Base-by-base conservation (phyloP, 37 sponge, comb jelly and placozoan species). In the Ephydatia muelleri region DNA sequence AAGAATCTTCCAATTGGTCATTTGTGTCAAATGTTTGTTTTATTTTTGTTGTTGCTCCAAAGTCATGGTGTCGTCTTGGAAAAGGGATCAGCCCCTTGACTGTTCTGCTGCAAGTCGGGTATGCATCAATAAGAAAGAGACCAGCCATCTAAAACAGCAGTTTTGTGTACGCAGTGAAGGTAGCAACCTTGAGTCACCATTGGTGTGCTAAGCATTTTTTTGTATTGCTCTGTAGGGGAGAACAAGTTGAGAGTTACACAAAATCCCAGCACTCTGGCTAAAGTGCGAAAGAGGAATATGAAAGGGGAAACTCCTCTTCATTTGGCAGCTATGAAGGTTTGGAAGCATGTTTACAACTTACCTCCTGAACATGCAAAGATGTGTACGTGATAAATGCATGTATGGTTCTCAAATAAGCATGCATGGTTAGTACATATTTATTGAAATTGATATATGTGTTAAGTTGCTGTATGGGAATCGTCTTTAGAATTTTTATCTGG, bases 271-370 rank as follows among this genome's bases (percentile, higher is more conserved):
- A 14, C 36, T 30, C 36, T 80, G 81, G 67, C 33, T 23, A 75
- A 67, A 26, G 3, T 40, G 34, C 2, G 83, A 65, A 86, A 80
- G 49, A 64, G 87, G 38, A 90, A 90, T 74, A 72, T 65, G 28
- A 23, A 73, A 36, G 91, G 91, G 33, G 91, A 90, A 49, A 90
- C 91, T 25, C 87, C 57, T 39, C 82, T 90, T 21, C 91, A 90
- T 48, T 23, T 90, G 19, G 91, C 91, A 38, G 76, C 82, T 34
- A 90, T 90, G 36, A 90, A 90, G 83, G 91, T 90, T 23, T 30
- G 74, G 25, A 16, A 16, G 19, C 19, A 14, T 5, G 0, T 57
- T 14, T 16, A 57, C 16, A 57, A 14, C 57, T 11, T 57, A 8
- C 8, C n/a, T n/a, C n/a, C n/a, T n/a, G n/a, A n/a, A n/a, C n/a